Conservation (phyloP, 2,797 vertebrate species). For the Clarias platycephalus region DNA sequence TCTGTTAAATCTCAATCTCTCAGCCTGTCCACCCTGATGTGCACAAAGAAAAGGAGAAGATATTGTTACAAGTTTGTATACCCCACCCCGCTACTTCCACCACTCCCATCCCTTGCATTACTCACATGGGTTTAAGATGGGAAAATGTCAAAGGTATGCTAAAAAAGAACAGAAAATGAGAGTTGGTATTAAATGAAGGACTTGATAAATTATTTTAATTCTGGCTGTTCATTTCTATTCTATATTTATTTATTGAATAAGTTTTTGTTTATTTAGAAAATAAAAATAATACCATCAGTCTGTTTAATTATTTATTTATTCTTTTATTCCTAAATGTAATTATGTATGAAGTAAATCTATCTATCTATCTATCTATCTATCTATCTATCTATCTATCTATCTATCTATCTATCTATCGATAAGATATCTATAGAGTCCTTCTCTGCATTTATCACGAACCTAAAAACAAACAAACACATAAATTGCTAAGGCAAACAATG, state of each 20-base stretch:
- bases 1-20: constrained; percentile 9
- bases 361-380: neutral
- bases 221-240: neutral
- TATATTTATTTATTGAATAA: neutral
- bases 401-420: too few relatives aligned
- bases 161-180: neutral
- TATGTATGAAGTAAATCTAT: neutral
- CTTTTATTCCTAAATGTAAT: neutral
- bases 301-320: neutral
- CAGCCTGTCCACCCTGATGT: neutral
- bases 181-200: neutral
- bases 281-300: neutral
- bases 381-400: neutral
- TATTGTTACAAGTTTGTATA: neutral
- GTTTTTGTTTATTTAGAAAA: neutral
- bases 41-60: neutral
- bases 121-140: neutral
- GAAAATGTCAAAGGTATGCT: neutral
- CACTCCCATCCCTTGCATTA: neutral
- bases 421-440: too few relatives aligned
- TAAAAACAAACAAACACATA: too few relatives aligned
- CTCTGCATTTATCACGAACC: too few relatives aligned
- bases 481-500: neutral
- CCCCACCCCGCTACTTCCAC: neutral
- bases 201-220: neutral